Evolutionary conservation across 2,113 vertebrate genomes (phyloP).

Genomic region (Marmota monax): DNA sequence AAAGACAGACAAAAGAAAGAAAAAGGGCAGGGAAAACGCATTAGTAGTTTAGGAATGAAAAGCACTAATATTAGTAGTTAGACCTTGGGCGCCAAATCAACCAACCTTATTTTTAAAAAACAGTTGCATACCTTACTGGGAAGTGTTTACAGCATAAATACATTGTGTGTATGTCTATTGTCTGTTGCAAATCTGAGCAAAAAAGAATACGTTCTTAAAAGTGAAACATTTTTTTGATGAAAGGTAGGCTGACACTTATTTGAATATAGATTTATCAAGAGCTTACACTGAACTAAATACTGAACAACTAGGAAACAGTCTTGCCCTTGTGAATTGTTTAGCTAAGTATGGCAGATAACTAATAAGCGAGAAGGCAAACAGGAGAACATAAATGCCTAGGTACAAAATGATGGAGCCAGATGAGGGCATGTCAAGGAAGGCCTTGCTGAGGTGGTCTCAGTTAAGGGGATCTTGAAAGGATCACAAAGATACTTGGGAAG

Average conservation of each 20-base stretch:
- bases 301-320: background rate
- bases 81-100: background rate
- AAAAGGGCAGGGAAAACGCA: background rate
- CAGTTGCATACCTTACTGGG: background rate
- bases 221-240: constrained; percentile 26
- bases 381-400: background rate
- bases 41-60: constrained; percentile 58
- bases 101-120: background rate
- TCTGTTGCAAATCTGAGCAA: background rate
- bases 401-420: background rate
- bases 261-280: background rate
- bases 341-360: background rate
- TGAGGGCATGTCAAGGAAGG: background rate
- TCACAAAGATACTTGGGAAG: background rate
- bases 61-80: background rate
- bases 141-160: background rate
- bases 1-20: constrained; percentile 71
- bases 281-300: background rate
- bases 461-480: background rate
- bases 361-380: constrained; percentile 23
- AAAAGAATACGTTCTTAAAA: background rate
- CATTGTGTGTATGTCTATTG: background rate
- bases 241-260: background rate
- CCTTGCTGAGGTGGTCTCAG: background rate
- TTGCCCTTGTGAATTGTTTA: background rate